Evolutionary conservation across 53 echinoderm and acorn worm species (phyloP).

Genomic region (Crossaster papposus): DNA sequence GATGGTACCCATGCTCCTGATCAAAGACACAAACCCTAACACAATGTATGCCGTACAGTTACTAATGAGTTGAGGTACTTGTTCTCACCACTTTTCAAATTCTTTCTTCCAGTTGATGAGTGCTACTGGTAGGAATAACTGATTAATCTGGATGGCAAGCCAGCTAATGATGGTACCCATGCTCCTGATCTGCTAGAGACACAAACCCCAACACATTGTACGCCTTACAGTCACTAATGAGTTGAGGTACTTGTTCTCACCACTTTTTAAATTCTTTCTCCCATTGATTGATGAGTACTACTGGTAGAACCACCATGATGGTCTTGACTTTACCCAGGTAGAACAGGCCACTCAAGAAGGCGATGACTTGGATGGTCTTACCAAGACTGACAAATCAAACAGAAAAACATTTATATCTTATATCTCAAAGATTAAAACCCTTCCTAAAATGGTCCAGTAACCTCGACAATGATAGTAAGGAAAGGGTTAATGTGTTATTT

Average conservation of each 20-base stretch:
- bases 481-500: no score
- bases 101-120: constrained; percentile 96
- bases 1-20: no score
- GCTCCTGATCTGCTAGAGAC: no score
- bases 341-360: constrained; percentile 87
- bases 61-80: neutral
- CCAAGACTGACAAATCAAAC: constrained; percentile 67
- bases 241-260: constrained; percentile 47
- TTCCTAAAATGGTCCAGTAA: no score
- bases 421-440: no score
- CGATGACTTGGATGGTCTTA: constrained; percentile 92
- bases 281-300: constrained; percentile 94
- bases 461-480: no score
- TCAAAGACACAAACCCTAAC: no score
- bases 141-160: no score
- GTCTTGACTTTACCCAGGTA: constrained; percentile 82
- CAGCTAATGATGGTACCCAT: no score
- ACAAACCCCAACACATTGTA: no score
- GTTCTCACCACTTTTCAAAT: constrained; percentile 89
- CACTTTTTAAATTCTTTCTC: constrained; percentile 94
- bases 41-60: neutral
- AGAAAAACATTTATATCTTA: no score
- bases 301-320: constrained; percentile 85
- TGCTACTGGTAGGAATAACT: constrained; percentile 88
- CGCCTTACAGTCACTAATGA: neutral